phyloP scores from a whole-genome alignment of 2,888 invertebrate genomes.

The Epinotia brunnichana region DNA sequence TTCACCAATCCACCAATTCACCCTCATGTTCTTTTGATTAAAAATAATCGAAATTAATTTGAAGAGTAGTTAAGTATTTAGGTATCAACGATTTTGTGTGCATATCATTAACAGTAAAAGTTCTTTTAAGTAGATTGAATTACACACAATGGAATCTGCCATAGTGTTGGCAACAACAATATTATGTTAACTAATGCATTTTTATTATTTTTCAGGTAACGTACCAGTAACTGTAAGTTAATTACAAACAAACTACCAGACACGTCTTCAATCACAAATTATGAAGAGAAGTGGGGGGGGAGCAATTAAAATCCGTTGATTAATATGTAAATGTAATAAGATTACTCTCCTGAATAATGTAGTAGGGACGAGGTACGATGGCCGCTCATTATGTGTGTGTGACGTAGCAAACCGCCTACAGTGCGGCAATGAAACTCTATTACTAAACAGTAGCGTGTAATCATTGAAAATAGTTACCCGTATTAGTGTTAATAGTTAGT shows the following conservation, averaged over 20 bases:
- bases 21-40: no score
- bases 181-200: constrained; percentile 14
- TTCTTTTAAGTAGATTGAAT: no score
- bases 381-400: constrained; percentile 72
- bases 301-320: constrained; percentile 98
- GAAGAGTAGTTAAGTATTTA: no score
- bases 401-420: constrained; percentile 59
- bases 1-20: no score
- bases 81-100: no score
- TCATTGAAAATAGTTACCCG: no score
- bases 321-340: constrained; percentile 99
- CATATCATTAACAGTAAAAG: no score
- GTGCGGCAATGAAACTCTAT: not conserved
- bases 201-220: constrained; percentile 64
- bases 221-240: constrained; percentile 56
- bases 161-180: no score
- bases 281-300: constrained; percentile 86
- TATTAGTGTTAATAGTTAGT: no score
- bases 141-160: no score
- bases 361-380: constrained; percentile 80
- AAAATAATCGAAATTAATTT: no score
- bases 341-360: constrained; percentile 96
- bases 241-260: constrained; percentile 58
- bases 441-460: not conserved
- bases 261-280: constrained; percentile 76